A percentile compares a stretch with the other conserved stretches of the same genome.
Conservation (phyloP, 2,797 vertebrate species). For the Okamejei kenojei region DNA sequence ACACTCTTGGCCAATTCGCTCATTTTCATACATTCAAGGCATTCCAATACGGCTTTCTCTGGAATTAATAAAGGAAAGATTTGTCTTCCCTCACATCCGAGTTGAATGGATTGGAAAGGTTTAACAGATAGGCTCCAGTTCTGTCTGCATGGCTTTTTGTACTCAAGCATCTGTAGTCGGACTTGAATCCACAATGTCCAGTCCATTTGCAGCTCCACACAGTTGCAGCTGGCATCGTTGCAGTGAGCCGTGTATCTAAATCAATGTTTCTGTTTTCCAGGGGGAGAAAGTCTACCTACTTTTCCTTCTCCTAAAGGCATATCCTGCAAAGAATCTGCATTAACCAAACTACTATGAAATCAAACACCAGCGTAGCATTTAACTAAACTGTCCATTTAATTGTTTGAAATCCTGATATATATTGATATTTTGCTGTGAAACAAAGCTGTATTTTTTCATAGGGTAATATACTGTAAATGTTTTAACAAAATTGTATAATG, state of each 20-base stretch:
- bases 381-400: slow-evolving; percentile 52
- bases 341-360: slow-evolving; percentile 40
- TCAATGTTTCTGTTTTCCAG: slow-evolving; percentile 54
- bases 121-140: neutral
- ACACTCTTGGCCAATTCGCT: no score
- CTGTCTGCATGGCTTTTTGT: no score
- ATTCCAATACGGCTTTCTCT: no score
- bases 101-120: no score
- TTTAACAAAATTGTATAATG: neutral
- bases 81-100: no score
- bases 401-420: slow-evolving; percentile 56
- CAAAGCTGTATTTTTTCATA: slow-evolving; percentile 92
- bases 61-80: no score
- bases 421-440: slow-evolving; percentile 71
- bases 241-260: neutral
- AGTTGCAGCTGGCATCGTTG: neutral
- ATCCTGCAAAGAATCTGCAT: slow-evolving; percentile 40
- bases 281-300: slow-evolving; percentile 80
- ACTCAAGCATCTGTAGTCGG: neutral
- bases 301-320: slow-evolving; percentile 62
- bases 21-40: no score
- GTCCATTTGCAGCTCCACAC: neutral
- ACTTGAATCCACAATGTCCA: neutral
- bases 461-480: slow-evolving; percentile 52
- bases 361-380: slow-evolving; percentile 52